Evolutionary conservation across 2,797 vertebrate genomes (phyloP).

Genomic region (Hoplostethus mediterraneus): DNA sequence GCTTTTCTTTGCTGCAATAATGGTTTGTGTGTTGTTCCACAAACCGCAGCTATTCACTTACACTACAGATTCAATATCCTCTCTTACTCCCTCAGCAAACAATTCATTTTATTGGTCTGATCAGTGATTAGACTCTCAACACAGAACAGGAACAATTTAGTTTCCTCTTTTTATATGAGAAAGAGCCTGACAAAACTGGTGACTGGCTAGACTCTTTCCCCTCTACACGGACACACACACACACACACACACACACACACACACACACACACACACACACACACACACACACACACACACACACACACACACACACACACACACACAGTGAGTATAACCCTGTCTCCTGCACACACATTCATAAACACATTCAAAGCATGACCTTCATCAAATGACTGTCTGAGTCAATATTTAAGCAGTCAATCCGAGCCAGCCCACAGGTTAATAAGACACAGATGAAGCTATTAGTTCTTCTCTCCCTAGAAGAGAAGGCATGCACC

Average conservation of each 20-base stretch:
- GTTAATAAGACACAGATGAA: slow-evolving; percentile 56
- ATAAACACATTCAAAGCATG: slow-evolving; percentile 40
- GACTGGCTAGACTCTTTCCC: neutral
- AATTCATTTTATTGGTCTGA: slow-evolving; percentile 61
- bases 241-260: neutral
- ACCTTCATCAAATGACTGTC: slow-evolving; percentile 37
- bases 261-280: slow-evolving; percentile 7
- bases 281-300: slow-evolving; percentile 3
- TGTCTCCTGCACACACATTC: slow-evolving; percentile 2
- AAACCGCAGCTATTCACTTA: slow-evolving; percentile 46
- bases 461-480: slow-evolving; percentile 15
- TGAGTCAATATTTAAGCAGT: slow-evolving; percentile 79
- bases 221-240: neutral
- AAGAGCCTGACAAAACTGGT: slow-evolving; percentile 10
- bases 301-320: slow-evolving; percentile 1
- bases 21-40: slow-evolving; percentile 64
- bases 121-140: slow-evolving; percentile 14
- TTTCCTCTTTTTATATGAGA: slow-evolving; percentile 60
- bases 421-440: slow-evolving; percentile 37
- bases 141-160: slow-evolving; percentile 61
- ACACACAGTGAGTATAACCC: neutral
- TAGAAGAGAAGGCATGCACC: neutral
- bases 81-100: slow-evolving; percentile 68
- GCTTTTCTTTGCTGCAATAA: slow-evolving; percentile 22
- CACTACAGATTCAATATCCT: slow-evolving; percentile 70